These are phyloP conservation scores for Acanthurus lineatus DNA, from an alignment of 2,797 vertebrate species.

Conservation along the genomic window DNA sequence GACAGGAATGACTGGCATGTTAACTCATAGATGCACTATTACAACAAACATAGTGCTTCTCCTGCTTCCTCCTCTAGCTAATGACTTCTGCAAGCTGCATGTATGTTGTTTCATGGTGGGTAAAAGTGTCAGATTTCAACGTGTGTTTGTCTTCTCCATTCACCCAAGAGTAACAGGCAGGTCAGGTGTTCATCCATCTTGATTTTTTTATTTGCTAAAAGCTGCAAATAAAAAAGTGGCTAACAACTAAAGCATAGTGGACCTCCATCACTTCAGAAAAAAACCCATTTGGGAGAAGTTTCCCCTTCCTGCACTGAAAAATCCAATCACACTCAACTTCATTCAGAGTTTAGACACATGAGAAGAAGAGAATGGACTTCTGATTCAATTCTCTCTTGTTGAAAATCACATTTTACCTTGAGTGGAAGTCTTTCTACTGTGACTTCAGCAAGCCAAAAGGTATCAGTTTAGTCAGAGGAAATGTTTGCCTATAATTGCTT, in stretches of 20 bases:
- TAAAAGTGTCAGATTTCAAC: constrained; percentile 15
- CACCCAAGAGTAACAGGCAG: constrained; percentile 31
- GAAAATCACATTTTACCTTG: constrained; percentile 47
- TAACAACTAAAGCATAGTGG: constrained; percentile 21
- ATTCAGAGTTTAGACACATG: constrained; percentile 52
- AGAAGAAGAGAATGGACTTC: constrained; percentile 64
- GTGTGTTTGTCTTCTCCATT: not conserved
- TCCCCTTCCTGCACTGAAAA: constrained; percentile 47
- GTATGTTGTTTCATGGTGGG: not conserved
- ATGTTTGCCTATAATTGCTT: constrained; percentile 51
- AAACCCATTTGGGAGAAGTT: constrained; percentile 24
- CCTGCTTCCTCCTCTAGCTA: constrained; percentile 20
- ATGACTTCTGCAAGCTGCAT: constrained; percentile 20
- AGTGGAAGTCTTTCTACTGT: constrained; percentile 17
- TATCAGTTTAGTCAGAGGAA: constrained; percentile 44
- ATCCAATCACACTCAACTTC: constrained; percentile 65
- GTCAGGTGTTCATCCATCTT: not conserved
- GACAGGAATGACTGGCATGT: constrained; percentile 50
- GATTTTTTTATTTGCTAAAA: constrained; percentile 19
- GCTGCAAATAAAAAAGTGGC: constrained; percentile 17
- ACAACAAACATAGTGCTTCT: constrained; percentile 39
- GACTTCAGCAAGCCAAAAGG: constrained; percentile 31
- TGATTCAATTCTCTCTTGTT: constrained; percentile 63
- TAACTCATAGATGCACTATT: constrained; percentile 5
- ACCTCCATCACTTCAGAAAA: not conserved